These are phyloP conservation scores for Martes martes DNA, from an alignment of 2,113 vertebrate species.

Conservation along the genomic window DNA sequence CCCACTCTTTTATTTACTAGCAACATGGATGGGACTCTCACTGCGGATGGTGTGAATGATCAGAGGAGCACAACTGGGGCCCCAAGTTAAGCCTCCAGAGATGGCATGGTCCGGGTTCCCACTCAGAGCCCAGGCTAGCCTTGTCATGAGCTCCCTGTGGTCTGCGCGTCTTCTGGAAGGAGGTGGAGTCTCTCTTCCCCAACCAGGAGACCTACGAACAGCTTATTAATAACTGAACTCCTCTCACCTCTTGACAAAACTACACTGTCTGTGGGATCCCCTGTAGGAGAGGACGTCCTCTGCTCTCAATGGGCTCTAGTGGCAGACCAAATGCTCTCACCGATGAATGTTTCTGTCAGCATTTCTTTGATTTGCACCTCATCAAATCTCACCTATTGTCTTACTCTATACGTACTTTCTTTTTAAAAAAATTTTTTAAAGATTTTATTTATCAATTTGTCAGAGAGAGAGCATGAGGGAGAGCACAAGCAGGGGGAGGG, in stretches of 20 bases:
- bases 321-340: not conserved
- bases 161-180: not conserved
- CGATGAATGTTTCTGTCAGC: not conserved
- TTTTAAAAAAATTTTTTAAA: too few relatives aligned
- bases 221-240: not conserved
- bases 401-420: not conserved
- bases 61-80: not conserved
- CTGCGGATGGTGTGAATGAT: too few relatives aligned
- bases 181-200: not conserved
- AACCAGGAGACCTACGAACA: fast-evolving
- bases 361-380: not conserved
- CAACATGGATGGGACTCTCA: not conserved
- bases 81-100: not conserved
- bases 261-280: not conserved
- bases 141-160: not conserved
- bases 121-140: not conserved
- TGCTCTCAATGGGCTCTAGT: not conserved
- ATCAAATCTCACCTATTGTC: not conserved
- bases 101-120: not conserved
- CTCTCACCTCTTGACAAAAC: not conserved
- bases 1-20: not conserved
- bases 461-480: too few relatives aligned
- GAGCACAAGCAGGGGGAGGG: too few relatives aligned
- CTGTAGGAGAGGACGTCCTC: not conserved
- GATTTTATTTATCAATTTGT: too few relatives aligned